Conservation (phyloP, 2,888 invertebrate species). For the Thelaira solivaga region DNA sequence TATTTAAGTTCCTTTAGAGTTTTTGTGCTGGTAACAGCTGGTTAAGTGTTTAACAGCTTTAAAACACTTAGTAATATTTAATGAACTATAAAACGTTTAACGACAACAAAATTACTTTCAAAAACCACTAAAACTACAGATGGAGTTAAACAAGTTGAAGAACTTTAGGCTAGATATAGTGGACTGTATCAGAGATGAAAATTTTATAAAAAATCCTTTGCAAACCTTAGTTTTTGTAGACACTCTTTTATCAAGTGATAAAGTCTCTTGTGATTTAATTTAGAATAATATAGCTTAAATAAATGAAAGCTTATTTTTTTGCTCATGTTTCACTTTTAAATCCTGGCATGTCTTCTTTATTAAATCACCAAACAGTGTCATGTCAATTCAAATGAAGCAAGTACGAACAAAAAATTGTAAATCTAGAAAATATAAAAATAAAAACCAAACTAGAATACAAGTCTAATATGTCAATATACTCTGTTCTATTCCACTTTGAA, state of each 20-base stretch:
- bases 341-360: neutral
- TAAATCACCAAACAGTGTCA: conserved; percentile 16
- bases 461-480: conserved; percentile 40
- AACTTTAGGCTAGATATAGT: too few species aligned
- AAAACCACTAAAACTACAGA: neutral
- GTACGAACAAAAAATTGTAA: neutral
- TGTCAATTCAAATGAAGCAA: neutral
- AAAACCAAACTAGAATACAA: neutral
- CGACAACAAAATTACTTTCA: neutral
- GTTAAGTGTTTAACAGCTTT: neutral
- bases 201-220: too few species aligned
- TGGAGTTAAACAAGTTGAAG: neutral
- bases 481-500: neutral
- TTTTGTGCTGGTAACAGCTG: neutral
- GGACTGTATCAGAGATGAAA: too few species aligned
- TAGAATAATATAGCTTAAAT: too few species aligned
- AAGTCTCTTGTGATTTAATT: too few species aligned
- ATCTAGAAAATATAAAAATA: neutral
- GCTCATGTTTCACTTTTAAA: too few species aligned
- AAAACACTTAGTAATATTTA: neutral
- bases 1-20: neutral
- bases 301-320: too few species aligned
- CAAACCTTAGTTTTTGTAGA: too few species aligned
- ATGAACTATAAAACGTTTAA: neutral
- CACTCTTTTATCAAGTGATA: too few species aligned